These are phyloP conservation scores for Cherax destructor DNA, from an alignment of 1,140 invertebrate genomes.

Conservation along the genomic window DNA sequence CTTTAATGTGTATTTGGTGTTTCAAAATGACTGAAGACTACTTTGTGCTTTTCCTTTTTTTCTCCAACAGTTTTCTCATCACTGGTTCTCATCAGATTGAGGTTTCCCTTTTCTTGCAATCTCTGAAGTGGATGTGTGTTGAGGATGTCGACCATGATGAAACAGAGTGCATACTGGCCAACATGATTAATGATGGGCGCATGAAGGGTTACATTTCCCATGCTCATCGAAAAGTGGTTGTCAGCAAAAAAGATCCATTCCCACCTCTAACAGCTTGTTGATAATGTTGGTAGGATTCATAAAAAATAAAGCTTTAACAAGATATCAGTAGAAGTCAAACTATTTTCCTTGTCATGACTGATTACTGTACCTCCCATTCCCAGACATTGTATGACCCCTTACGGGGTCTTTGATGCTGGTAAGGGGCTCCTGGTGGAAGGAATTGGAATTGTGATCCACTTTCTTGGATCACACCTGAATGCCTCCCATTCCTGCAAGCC, in stretches of 20 bases:
- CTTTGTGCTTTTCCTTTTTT: background rate
- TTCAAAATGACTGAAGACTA: no score
- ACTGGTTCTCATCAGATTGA: conserved; percentile 94
- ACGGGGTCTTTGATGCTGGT: no score
- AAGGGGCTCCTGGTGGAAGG: no score
- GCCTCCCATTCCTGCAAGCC: no score
- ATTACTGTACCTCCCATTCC: no score
- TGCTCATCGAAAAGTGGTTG: conserved; percentile 96
- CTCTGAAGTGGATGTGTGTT: conserved; percentile 83
- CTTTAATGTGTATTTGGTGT: no score
- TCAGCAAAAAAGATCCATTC: conserved; percentile 98
- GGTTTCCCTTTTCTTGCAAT: conserved; percentile 86
- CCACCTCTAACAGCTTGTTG: conserved; percentile 77
- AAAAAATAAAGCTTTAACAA: background rate
- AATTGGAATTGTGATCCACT: no score
- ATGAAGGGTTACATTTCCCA: conserved; percentile 98
- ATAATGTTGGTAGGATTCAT: background rate
- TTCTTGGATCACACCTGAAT: no score
- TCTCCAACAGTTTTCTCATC: conserved; percentile 75
- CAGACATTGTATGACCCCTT: no score
- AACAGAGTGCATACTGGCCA: conserved; percentile 96
- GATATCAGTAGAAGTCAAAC: no score
- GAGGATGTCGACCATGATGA: conserved; percentile 94
- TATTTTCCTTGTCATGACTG: no score
- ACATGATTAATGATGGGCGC: conserved; percentile 95